Conservation (phyloP, 2,888 invertebrate species). For the Lasioglossum marginatum region DNA sequence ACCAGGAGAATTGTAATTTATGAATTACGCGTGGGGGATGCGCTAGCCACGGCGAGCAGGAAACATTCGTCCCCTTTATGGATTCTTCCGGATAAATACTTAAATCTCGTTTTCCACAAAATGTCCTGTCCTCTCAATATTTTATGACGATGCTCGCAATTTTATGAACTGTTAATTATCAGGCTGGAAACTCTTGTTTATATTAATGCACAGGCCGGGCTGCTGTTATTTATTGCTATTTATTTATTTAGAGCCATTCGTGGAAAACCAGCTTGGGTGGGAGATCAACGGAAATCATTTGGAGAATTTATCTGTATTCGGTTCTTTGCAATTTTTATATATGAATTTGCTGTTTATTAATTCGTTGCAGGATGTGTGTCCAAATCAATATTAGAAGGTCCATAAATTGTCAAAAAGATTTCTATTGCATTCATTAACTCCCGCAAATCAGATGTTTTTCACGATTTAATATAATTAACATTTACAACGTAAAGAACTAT, state of each 20-base stretch:
- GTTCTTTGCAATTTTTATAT: background rate
- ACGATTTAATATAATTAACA: background rate
- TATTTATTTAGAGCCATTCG: background rate
- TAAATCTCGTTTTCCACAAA: constrained; percentile 1
- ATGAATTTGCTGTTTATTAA: background rate
- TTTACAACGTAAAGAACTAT: background rate
- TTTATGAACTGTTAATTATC: constrained; percentile 7
- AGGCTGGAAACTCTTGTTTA: background rate
- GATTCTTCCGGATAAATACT: background rate
- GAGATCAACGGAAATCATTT: background rate
- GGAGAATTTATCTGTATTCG: background rate
- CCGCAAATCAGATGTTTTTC: background rate
- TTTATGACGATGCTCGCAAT: background rate
- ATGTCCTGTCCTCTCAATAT: background rate
- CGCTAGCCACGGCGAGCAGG: constrained; percentile 4
- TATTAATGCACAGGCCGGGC: background rate
- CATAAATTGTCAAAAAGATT: background rate
- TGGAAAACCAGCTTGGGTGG: background rate
- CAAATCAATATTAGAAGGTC: background rate
- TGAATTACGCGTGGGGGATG: constrained; percentile 24
- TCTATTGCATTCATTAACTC: background rate
- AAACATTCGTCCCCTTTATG: background rate
- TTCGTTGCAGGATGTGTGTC: background rate
- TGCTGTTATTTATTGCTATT: background rate
- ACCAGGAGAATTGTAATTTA: constrained; percentile 41